phyloP scores from a whole-genome alignment of 2,888 invertebrate species.

The Syritta pipiens region DNA sequence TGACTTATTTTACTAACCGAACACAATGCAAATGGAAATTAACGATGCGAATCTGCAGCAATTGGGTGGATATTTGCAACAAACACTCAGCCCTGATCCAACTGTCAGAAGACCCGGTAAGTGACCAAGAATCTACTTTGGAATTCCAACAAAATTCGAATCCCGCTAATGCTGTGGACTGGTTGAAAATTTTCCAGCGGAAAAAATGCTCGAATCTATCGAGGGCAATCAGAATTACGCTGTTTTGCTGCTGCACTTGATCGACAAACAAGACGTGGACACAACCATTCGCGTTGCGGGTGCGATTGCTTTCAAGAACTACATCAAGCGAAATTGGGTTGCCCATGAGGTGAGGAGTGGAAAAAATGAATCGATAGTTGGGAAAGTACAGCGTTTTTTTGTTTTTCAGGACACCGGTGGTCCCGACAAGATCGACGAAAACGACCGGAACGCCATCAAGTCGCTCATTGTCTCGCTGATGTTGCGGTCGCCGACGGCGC shows the following conservation, averaged over 20 bases:
- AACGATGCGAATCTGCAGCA: slow-evolving; percentile 91
- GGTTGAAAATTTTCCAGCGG: slow-evolving; percentile 83
- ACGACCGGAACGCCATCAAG: slow-evolving; percentile 91
- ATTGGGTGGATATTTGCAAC: slow-evolving; percentile 90
- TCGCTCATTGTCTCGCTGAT: slow-evolving; percentile 93
- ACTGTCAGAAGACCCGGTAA: slow-evolving; percentile 91
- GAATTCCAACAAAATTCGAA: not conserved
- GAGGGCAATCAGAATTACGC: slow-evolving; percentile 96
- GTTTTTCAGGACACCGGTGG: slow-evolving; percentile 84
- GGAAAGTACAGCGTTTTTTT: too few species aligned
- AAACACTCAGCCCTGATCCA: slow-evolving; percentile 92
- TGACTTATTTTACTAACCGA: not conserved
- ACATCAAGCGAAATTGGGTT: slow-evolving; percentile 96
- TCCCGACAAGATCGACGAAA: slow-evolving; percentile 87
- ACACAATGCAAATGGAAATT: slow-evolving; percentile 87
- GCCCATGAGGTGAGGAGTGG: slow-evolving; percentile 82
- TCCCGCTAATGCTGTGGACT: slow-evolving; percentile 20
- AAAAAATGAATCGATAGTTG: not conserved
- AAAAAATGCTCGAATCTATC: slow-evolving; percentile 93
- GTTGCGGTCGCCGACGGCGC: slow-evolving; percentile 92
- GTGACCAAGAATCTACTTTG: slow-evolving; percentile 68
- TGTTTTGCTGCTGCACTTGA: slow-evolving; percentile 89
- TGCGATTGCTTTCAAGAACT: slow-evolving; percentile 97
- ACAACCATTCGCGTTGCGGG: slow-evolving; percentile 92
- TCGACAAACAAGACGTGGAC: slow-evolving; percentile 90